Base-by-base conservation (phyloP, 1,140 invertebrate species). In the Aphaenogaster floridana region DNA sequence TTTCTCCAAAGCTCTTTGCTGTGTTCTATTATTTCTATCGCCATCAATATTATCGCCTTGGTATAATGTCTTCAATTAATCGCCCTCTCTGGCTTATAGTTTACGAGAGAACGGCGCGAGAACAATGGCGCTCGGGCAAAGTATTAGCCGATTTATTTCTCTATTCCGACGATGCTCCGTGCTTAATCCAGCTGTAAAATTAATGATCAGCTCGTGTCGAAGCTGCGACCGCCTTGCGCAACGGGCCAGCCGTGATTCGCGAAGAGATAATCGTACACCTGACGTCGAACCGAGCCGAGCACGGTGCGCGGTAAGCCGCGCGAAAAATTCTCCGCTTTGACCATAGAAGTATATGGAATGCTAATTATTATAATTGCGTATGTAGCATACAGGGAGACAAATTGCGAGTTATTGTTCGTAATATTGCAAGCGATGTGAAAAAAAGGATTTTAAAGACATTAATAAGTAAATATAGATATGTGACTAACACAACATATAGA, bases 181-280 rank as follows among this genome's bases (percentile, higher is more conserved):
- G 69, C 57, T 74, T 61, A 76, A 74, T 84, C 69, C 68, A 48
- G 69, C 80, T 61, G 68, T 84, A 84, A 84, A 84, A 84, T 84
- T 84, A 84, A 84, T 84, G 69, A 84, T 84, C 80, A 76, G 42
- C 80, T 84, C 80, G 80, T 84, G 80, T 76, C 69, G 69, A 74
- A 84, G 80, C 57, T 48, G 69, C 69, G 80, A 84, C 69, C 54
- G 69, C 52, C 68, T 84, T 84, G 80, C 80, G 69, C 80, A 84
- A 84, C 69, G 54, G 42, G 45, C 69, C 42, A 50, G 54, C 42
- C 80, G 69, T 76, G 80, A 84, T 84, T 61, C 57, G 80, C 80
- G 54, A 76, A 17, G 28, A 84, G 80, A 84, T 84, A 61, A 84
- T 74, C 42, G 54, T 76, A 84, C 80, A 84, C 80, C 69, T 84